Evolutionary conservation across 2,888 invertebrate species (phyloP), one percentile per base, ranked within the genome.

Genomic region (Scaptodrosophila latifasciaeformis): DNA sequence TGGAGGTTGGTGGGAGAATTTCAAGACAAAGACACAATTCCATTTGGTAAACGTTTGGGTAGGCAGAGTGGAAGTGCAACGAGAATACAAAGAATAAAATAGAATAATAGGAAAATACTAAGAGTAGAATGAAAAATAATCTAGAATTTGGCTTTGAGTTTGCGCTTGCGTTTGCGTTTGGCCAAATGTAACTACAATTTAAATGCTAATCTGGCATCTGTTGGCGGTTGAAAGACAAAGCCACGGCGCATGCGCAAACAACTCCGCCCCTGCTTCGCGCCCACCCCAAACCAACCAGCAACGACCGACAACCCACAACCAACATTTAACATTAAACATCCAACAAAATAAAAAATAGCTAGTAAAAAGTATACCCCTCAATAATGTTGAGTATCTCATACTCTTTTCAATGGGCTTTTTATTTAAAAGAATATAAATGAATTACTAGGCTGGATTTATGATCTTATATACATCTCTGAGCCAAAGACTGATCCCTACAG

Each of bases 141-240:
- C 67, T 70, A 56, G 60, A 59, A 58, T 44, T 52, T 43, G 62
- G 54, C 68, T 60, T 18, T 62, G 55, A 40, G 54, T 49, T 54
- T 68, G 31, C 48, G 44, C 42, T 49, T 54, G 47, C 35, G 43
- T 17, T 62, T 62, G 54, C 59, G 53, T 63, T 69, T 78, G 65
- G 69, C 60, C 65, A 75, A 78, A 78, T 78, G 79, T 69, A 75
- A 75, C 67, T 78, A 75, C 76, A 75, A 75, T 75, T 78, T 75
- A 78, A 75, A 78, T 75, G 75, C 76, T 75, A 75, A 75, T 78
- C 75, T 75, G 65, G 72, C 67, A 75, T 75, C 75, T 78, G 76
- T 55, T 76, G 67, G 66, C 72, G 75, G 70, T 65, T 21, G 58
- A 59, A 52, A 60, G 54, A 67, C 59, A 68, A 67, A 63, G 65